Conservation (phyloP, 2,113 vertebrate species). For the Dunckerocampus dactyliophorus region DNA sequence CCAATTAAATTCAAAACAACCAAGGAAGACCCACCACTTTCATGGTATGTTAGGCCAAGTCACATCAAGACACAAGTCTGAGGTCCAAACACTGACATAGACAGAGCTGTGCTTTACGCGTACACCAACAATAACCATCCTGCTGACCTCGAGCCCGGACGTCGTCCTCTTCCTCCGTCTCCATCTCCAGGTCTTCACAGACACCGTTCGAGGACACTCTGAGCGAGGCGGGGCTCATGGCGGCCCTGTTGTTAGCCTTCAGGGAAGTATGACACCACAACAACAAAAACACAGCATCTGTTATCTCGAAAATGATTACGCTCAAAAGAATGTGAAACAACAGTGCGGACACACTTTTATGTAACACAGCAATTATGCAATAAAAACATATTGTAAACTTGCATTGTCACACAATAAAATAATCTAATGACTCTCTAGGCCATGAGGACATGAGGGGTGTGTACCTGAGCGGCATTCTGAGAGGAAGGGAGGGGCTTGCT, state of each 20-base stretch:
- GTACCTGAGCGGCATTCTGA: conserved; percentile 77
- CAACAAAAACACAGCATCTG: background rate
- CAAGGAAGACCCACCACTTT: background rate
- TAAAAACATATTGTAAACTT: background rate
- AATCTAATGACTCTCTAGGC: background rate
- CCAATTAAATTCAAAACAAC: conserved; percentile 22
- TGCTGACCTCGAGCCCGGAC: conserved; percentile 83
- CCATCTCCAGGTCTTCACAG: conserved; percentile 89
- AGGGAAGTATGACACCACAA: background rate
- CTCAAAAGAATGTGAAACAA: background rate
- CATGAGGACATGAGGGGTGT: background rate
- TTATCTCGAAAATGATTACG: background rate
- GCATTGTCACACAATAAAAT: background rate
- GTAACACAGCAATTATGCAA: background rate
- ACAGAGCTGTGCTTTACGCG: background rate
- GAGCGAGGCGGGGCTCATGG: conserved; percentile 80
- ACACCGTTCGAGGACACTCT: conserved; percentile 82
- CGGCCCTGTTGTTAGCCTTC: conserved; percentile 77
- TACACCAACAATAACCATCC: background rate
- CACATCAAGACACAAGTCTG: too few species aligned
- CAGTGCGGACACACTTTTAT: background rate
- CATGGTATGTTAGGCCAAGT: background rate
- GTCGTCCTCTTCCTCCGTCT: conserved; percentile 90
- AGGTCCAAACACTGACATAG: background rate
- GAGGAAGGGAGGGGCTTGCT: conserved; percentile 70